Base-by-base conservation (phyloP, 2,888 invertebrate species). In the Sinohyriopsis cumingii region DNA sequence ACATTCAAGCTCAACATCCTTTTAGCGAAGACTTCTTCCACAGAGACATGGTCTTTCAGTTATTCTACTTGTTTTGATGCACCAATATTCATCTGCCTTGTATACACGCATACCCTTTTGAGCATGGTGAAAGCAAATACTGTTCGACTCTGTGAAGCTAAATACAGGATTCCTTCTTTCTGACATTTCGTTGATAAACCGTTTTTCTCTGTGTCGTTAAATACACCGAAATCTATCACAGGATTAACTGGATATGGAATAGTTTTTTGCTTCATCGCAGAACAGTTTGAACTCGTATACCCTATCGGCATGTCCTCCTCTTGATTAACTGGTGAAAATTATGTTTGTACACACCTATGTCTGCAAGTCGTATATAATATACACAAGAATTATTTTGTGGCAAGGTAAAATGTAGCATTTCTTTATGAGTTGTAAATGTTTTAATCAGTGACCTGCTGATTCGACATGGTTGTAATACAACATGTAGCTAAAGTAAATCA, bases 181-280 rank as follows among this genome's bases (percentile, higher is more conserved):
- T 82, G 82, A 0, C 76, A 73, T 25, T 65, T 72, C 0, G 76
- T 66, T 6, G 66, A 73, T 15, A 80, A 15, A 6, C 81, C 81
- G 5, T 71, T 71, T 20, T 67, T 22, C 33, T 70, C 76, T 0
- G 78, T 77, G 45, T 69, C 75, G n/a, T 60, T 33, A 25, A 63
- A 74, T 19, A 80, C 80, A 9, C 82, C 82, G 59, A 73, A 82
- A 0, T 80, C 82, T 24, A 77, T 62, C 5, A 75, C 79, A 0
- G 80, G 77, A 63, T 78, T 77, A 6, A 75, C 61, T 9, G 80
- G 80, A 25, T 71, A 68, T 20, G 78, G 77, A 45, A 74, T 68
- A 75, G 28, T 79, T 73, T n/a, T 71, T 64, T 0, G 72, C 78
- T 28, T 73, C 72, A 28, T 74, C 59, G 61, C 75, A 77, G 28